Percentiles rank a stretch among this genome's conserved stretches.
Evolutionary conservation across 2,113 vertebrate genomes (phyloP).

Genomic region (Butorides virescens): DNA sequence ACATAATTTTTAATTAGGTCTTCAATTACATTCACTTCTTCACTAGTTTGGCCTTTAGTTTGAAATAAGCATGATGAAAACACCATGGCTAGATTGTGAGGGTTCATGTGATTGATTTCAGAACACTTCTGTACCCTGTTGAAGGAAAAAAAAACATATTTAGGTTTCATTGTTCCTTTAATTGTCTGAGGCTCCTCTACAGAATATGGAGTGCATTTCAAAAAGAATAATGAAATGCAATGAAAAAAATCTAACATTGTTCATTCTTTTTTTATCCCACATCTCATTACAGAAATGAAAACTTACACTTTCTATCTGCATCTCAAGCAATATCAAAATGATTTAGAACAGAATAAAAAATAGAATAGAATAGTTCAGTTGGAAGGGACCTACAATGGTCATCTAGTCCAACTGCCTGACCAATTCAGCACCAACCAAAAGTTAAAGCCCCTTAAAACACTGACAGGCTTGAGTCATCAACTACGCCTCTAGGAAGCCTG

Average conservation of each 20-base stretch:
- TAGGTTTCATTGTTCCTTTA: background rate
- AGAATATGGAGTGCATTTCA: background rate
- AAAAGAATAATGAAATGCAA: background rate
- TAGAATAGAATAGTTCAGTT: background rate
- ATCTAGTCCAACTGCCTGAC: background rate
- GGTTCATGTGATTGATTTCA: slow-evolving; percentile 89
- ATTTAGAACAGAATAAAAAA: background rate
- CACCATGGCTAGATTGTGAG: slow-evolving; percentile 82
- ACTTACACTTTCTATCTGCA: background rate
- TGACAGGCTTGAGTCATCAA: accelerated
- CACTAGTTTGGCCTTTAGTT: slow-evolving; percentile 86
- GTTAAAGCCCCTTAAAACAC: background rate
- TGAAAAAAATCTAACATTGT: background rate
- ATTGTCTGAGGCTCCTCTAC: background rate
- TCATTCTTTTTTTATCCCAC: background rate
- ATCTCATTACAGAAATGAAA: background rate
- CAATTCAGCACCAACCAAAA: background rate
- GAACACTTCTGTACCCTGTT: slow-evolving; percentile 92
- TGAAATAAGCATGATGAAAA: slow-evolving; percentile 95
- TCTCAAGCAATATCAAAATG: background rate
- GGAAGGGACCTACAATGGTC: background rate
- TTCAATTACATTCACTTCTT: slow-evolving; percentile 87
- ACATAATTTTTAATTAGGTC: slow-evolving; percentile 93
- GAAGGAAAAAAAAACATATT: slow-evolving; percentile 29
- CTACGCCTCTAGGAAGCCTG: background rate